Conservation (phyloP, 2,797 vertebrate species). For the Mallotus villosus region DNA sequence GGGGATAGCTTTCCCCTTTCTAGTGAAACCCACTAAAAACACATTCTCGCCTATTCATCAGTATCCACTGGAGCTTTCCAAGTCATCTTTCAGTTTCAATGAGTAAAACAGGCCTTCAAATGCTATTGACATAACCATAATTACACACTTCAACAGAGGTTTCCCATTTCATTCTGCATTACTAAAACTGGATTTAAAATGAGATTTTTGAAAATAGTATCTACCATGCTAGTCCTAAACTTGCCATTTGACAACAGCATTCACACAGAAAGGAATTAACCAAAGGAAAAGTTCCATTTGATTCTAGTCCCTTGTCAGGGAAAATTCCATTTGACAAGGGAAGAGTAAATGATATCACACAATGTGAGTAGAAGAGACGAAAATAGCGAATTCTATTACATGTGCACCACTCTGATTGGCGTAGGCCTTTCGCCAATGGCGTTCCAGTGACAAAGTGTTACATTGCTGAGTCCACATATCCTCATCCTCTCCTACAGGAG, state of each 20-base stretch:
- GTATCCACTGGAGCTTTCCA: slow-evolving; percentile 34
- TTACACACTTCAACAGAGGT: slow-evolving; percentile 52
- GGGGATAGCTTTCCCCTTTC: background rate
- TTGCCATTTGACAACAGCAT: slow-evolving; percentile 32
- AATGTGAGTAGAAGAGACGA: background rate
- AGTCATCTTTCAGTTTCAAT: slow-evolving; percentile 29
- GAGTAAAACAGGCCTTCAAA: slow-evolving; percentile 34
- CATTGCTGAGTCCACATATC: slow-evolving; percentile 17
- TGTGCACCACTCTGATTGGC: background rate
- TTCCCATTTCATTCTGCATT: slow-evolving; percentile 41
- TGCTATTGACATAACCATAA: slow-evolving; percentile 53
- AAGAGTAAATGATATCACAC: slow-evolving; percentile 31
- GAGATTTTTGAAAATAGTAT: slow-evolving; percentile 18
- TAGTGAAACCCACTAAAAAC: slow-evolving; percentile 7
- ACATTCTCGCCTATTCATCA: slow-evolving; percentile 9
- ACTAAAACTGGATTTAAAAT: slow-evolving; percentile 48
- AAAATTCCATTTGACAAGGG: slow-evolving; percentile 40
- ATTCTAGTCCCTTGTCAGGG: slow-evolving; percentile 30
- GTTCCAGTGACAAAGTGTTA: slow-evolving; percentile 1
- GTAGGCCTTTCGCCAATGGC: background rate
- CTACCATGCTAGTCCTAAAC: slow-evolving; percentile 13
- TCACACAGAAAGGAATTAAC: slow-evolving; percentile 46
- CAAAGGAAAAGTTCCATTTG: slow-evolving; percentile 34
- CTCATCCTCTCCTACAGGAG: slow-evolving; percentile 19
- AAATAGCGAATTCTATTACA: too few relatives aligned